Base-by-base conservation (phyloP, 2,797 vertebrate genomes). In the Lithobates sylvaticus region DNA sequence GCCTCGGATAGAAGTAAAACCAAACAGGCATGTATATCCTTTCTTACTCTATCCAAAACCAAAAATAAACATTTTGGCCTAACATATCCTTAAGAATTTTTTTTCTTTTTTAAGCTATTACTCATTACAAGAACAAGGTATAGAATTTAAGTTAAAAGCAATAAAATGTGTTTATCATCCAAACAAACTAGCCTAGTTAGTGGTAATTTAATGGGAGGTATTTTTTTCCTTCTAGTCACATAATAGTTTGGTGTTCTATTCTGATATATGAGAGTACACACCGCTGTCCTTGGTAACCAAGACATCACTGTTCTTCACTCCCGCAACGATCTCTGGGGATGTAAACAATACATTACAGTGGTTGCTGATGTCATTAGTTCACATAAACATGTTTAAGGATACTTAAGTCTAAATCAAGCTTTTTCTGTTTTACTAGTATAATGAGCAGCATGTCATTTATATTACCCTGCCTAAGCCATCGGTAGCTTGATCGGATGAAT, bases 361-460 rank as follows among this genome's bases (percentile, higher is more conserved):
- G 42, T 27, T 50, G 12, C n/a, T 23, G 72, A 50, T 74, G 72
- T 74, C 72, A 74, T 47, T 74, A 23, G n/a, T 74, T 74, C 39
- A 74, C 10, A 47, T 74, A 74, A 74, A 74, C 42, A 74, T 74
- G 72, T 27, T 47, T 47, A 74, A 74, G 72, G 42, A 74, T 74
- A 27, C 42, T 47, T 73, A 47, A 74, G 42, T 16, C 6, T n/a
- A 47, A n/a, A 27, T 74, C n/a, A 74, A 73, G n/a, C 23, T 47
- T n/a, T 74, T 47, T 27, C 72, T 27, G 42, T 74, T 74, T 47
- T 74, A 50, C 42, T 47, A 47, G 21, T 27, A 23, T 27, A 26
- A 74, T 27, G 39, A 44, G 21, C 9, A 73, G 71, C 23, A 13
- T 27, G 12, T 42, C 18, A 10, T 47, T 74, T 71, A 42, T 39